Evolutionary conservation across 2,797 vertebrate species (phyloP), one percentile per base, ranked within the genome.

Genomic region (Hippocampus kuda): DNA sequence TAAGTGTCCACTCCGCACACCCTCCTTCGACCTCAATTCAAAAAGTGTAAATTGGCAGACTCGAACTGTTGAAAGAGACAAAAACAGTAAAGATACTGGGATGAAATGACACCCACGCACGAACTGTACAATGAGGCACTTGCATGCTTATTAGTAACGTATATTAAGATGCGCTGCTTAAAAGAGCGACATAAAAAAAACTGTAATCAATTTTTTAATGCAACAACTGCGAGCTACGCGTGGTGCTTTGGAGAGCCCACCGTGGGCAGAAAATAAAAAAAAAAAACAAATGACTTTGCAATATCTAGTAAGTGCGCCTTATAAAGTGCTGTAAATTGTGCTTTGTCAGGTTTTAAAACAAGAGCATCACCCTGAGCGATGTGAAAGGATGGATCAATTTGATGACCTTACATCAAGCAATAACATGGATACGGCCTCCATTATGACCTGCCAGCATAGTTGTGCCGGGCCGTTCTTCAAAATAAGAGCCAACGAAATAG

Each of bases 271-370:
- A 44, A 69, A 48, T 69, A 10, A 62, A 64, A 38, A 62, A 72
- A 72, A 70, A 72, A 73, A 71, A 64, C 1, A 2, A 61, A 71
- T 54, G 48, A 54, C 53, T 59, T 56, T 54, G n/a, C 67, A 24
- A 53, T 27, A 68, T 38, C 0, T 1, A 38, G 34, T 3, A 77
- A 72, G 1, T 18, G 4, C 41, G 27, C 30, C 59, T 18, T 20
- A 61, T 61, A 34, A 65, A 24, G 44, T 63, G 49, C 51, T 41
- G 20, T 56, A 27, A 68, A 67, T 24, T 54, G 26, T 6, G 11
- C 15, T 59, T 59, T 30, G 56, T 59, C 56, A 16, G 24, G 5
- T 12, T 27, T 27, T 13, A 59, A 56, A 56, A 59, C 24, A 59
- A 13, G 24, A n/a, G 53, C 3, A 59, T 59, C 16, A 34, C 59